phyloP scores from a whole-genome alignment of 2,888 invertebrate species.

The Ernsta delagoae region DNA sequence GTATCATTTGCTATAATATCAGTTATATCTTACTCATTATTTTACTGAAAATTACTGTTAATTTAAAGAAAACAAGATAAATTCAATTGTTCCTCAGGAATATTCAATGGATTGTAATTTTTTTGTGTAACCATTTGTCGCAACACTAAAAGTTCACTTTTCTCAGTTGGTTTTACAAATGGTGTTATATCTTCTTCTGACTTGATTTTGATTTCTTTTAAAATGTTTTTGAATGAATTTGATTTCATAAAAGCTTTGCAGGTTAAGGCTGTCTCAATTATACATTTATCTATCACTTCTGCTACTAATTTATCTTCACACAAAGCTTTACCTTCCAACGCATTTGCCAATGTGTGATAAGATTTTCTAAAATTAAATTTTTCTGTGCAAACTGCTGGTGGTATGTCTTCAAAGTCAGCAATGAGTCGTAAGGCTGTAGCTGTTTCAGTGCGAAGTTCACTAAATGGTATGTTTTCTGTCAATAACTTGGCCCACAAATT shows the following conservation, averaged over 20 bases:
- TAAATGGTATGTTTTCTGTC: conserved; percentile 53
- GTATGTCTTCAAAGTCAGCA: conserved; percentile 68
- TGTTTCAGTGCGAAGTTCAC: conserved; percentile 64
- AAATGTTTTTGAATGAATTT: conserved; percentile 48
- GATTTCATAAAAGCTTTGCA: conserved; percentile 61
- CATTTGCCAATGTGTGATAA: conserved; percentile 68
- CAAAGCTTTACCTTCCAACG: conserved; percentile 69
- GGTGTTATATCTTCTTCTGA: conserved; percentile 48
- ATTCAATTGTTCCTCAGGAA: conserved; percentile 57
- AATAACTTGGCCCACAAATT: conserved; percentile 65
- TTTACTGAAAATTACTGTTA: no score
- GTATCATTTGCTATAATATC: no score
- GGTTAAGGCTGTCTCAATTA: conserved; percentile 64
- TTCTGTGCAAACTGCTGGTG: conserved; percentile 51
- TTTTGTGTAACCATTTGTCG: conserved; percentile 56
- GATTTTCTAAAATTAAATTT: conserved; percentile 63
- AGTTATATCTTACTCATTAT: no score
- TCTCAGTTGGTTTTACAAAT: conserved; percentile 53
- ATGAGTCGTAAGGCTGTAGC: conserved; percentile 65
- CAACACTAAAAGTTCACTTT: conserved; percentile 54
- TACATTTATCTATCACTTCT: conserved; percentile 59
- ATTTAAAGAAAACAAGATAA: no score
- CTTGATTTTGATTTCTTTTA: conserved; percentile 52
- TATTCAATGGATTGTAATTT: conserved; percentile 66
- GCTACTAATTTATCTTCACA: conserved; percentile 49